These are phyloP conservation scores for Melieria picta DNA, from an alignment of 2,888 invertebrate genomes.

Conservation along the genomic window DNA sequence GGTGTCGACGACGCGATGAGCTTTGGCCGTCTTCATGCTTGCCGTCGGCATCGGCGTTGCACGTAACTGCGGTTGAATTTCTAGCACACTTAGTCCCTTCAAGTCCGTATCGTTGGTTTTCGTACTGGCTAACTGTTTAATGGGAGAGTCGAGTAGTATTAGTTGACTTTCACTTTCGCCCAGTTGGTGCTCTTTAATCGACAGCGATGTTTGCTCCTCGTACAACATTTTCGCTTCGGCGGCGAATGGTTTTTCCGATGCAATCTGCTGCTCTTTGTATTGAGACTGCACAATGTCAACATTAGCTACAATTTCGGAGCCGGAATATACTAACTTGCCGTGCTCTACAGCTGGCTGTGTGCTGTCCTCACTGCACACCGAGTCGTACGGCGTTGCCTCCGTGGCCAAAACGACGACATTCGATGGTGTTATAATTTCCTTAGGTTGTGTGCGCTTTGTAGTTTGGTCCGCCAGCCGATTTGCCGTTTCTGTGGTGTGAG, in stretches of 20 bases:
- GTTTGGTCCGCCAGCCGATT: slow-evolving; percentile 66
- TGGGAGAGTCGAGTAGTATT: slow-evolving; percentile 53
- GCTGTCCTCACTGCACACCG: slow-evolving; percentile 54
- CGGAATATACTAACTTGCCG: slow-evolving; percentile 69
- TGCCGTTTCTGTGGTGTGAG: slow-evolving; percentile 70
- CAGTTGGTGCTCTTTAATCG: slow-evolving; percentile 72
- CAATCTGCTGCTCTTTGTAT: slow-evolving; percentile 70
- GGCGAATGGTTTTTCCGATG: slow-evolving; percentile 30
- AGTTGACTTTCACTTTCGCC: slow-evolving; percentile 75
- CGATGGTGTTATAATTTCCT: slow-evolving; percentile 69
- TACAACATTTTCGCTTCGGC: slow-evolving; percentile 45
- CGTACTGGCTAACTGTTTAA: slow-evolving; percentile 50
- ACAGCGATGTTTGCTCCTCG: slow-evolving; percentile 70
- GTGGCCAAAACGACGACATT: slow-evolving; percentile 69
- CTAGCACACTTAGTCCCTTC: slow-evolving; percentile 63
- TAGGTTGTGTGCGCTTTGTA: slow-evolving; percentile 65
- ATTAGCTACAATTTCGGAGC: slow-evolving; percentile 70
- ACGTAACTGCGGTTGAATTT: slow-evolving; percentile 67
- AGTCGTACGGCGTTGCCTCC: slow-evolving; percentile 71
- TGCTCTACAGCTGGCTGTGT: slow-evolving; percentile 58
- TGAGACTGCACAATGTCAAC: slow-evolving; percentile 71
- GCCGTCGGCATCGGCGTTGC: slow-evolving; percentile 55
- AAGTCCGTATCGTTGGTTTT: slow-evolving; percentile 63
- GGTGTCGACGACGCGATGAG: slow-evolving; percentile 62
- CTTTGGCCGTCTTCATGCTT: slow-evolving; percentile 53